Base-by-base conservation (phyloP, 2,888 invertebrate species). In the Graphium colonna region DNA sequence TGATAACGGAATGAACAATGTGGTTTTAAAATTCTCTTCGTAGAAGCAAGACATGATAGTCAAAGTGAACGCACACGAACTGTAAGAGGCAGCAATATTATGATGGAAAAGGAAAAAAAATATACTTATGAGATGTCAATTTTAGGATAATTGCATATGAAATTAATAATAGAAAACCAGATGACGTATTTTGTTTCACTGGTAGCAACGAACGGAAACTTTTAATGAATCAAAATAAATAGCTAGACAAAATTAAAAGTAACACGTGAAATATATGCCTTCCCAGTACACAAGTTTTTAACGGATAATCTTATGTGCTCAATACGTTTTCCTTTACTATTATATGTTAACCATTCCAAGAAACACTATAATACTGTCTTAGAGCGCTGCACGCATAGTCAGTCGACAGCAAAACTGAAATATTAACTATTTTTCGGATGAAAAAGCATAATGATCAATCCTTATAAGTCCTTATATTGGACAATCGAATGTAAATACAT, bases 121-220 rank as follows among this genome's bases (percentile, higher is more conserved):
- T 42, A 21, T 43, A 53, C 48, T 48, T 53, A 53, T 49, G 53
- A 48, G 15, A 53, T 53, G 53, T 53, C 53, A 53, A 53, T 53
- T 53, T 43, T 53, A 53, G 36, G 36, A 36, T 36, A 31, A 36
- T 12, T 36, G 36, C 36, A 36, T n/a, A 9, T 4, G 12, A 12
- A 36, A 31, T 31, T 31, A 31, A 7, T 7, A 26, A 26, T 26
- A 26, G 26, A 26, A 45, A 40, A n/a, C 45, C 13, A 5, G 17
- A 47, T 52, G 8, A 33, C 33, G 8, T 43, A 38, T 31, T 31
- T 31, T 31, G 10, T 31, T 31, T 31, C 31, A 10, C 3, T 31
- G 31, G 31, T 31, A 9, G 10, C 31, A 31, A 31, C 31, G 31
- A 31, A 31, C 8, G 8, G 9, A 31, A 31, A 31, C 31, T 31